These are phyloP conservation scores for Gobio occitaniae DNA, from an alignment of 2,797 vertebrate genomes.

Conservation along the genomic window DNA sequence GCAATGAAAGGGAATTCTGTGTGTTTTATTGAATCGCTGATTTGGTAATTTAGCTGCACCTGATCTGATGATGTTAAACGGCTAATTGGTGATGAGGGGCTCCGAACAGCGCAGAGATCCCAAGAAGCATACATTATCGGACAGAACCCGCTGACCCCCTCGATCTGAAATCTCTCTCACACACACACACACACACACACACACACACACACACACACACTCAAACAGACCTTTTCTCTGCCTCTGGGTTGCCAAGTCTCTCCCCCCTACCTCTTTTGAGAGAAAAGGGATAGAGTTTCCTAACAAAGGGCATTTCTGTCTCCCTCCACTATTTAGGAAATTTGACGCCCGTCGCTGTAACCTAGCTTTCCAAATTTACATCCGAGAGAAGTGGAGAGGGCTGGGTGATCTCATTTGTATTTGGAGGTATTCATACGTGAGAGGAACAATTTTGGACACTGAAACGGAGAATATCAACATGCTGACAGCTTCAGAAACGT, in stretches of 20 bases:
- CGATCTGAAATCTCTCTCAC: constrained; percentile 45
- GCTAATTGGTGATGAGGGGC: constrained; percentile 41
- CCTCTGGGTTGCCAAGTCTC: constrained; percentile 74
- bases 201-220: constrained; percentile 27
- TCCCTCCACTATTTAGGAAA: constrained; percentile 79
- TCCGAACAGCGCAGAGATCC: constrained; percentile 26
- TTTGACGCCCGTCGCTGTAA: constrained; percentile 72
- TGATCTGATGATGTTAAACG: constrained; percentile 43
- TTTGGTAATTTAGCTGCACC: constrained; percentile 34
- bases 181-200: constrained; percentile 20
- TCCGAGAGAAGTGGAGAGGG: constrained; percentile 42
- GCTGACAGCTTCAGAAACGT: not conserved
- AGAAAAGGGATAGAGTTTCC: constrained; percentile 91
- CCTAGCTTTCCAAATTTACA: constrained; percentile 70
- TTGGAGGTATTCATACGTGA: constrained; percentile 10
- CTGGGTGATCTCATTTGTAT: constrained; percentile 13
- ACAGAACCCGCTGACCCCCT: constrained; percentile 59
- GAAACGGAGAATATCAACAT: not conserved
- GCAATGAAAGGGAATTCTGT: constrained; percentile 81
- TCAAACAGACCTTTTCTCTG: constrained; percentile 50
- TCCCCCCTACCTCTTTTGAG: constrained; percentile 70
- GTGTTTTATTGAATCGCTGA: constrained; percentile 81
- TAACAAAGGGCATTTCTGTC: constrained; percentile 87
- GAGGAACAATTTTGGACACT: not conserved
- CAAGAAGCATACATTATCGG: constrained; percentile 54